These are phyloP conservation scores for Lomographa bimaculata DNA, from an alignment of 2,888 invertebrate species.

Conservation along the genomic window DNA sequence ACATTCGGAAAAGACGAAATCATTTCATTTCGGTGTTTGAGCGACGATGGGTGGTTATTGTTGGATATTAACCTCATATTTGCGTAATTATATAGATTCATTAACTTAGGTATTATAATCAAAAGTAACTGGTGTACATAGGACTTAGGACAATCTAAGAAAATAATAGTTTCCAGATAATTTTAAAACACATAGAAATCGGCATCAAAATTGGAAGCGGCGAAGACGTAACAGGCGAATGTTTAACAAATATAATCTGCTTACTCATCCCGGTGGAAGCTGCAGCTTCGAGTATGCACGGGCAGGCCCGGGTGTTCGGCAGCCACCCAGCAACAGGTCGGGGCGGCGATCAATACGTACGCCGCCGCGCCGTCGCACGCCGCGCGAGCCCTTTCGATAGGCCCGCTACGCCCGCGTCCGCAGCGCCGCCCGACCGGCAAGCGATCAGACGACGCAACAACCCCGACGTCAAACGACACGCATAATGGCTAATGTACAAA, in stretches of 20 bases:
- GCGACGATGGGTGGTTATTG: constrained; percentile 28
- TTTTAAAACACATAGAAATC: too few relatives aligned
- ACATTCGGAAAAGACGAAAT: constrained; percentile 61
- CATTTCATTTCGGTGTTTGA: constrained; percentile 51
- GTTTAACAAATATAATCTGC: background rate
- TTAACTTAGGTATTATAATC: too few relatives aligned
- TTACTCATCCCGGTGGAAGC: constrained; percentile 30
- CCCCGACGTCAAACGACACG: constrained; percentile 39
- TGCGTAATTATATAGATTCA: too few relatives aligned
- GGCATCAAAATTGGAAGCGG: too few relatives aligned
- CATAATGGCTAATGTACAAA: too few relatives aligned
- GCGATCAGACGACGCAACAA: constrained; percentile 28
- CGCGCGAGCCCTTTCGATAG: constrained; percentile 57
- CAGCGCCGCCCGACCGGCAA: constrained; percentile 35
- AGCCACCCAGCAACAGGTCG: constrained; percentile 80
- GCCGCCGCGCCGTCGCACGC: constrained; percentile 60
- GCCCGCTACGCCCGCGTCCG: constrained; percentile 41
- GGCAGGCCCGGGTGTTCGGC: constrained; percentile 48
- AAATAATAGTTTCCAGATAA: too few relatives aligned
- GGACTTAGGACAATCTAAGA: too few relatives aligned
- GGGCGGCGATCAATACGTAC: constrained; percentile 64
- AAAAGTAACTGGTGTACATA: too few relatives aligned
- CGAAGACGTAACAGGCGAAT: too few relatives aligned
- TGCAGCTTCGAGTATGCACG: constrained; percentile 49
- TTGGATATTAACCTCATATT: constrained; percentile 14